phyloP scores from a whole-genome alignment of 2,888 invertebrate species.

The Sminthurinus aureus region DNA sequence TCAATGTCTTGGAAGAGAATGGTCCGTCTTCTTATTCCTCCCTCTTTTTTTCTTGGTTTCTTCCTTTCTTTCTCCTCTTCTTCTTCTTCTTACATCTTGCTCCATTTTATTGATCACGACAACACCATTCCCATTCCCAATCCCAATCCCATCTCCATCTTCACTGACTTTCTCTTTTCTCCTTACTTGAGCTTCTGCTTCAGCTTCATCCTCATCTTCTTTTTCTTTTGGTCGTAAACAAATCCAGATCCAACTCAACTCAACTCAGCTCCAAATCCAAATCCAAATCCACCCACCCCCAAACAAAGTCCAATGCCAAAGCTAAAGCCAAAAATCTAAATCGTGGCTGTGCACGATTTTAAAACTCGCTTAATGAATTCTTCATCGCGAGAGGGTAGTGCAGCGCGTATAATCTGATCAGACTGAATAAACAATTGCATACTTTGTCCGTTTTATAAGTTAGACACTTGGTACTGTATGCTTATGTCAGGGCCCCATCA shows the following conservation, averaged over 20 bases:
- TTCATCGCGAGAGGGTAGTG: no score
- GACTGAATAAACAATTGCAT: no score
- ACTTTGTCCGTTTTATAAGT: no score
- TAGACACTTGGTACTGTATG: no score
- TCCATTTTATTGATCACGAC: slow-evolving; percentile 28
- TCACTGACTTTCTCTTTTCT: background rate
- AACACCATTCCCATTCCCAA: slow-evolving; percentile 14
- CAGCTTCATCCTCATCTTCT: background rate
- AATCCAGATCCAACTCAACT: background rate
- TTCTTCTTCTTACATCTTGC: background rate
- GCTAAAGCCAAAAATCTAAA: background rate
- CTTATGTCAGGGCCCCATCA: no score
- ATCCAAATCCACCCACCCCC: background rate
- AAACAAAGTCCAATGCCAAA: background rate
- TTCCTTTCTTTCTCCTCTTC: background rate
- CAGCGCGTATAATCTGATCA: no score
- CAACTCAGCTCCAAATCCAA: background rate
- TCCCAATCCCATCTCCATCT: background rate
- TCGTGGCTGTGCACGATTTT: no score
- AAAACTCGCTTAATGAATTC: no score
- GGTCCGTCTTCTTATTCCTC: background rate
- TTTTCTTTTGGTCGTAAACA: background rate
- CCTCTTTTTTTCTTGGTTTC: background rate
- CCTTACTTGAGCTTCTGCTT: no score
- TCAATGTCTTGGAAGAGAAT: slow-evolving; percentile 60